phyloP scores from a whole-genome alignment of 2,113 vertebrate species.

The Bos javanicus region DNA sequence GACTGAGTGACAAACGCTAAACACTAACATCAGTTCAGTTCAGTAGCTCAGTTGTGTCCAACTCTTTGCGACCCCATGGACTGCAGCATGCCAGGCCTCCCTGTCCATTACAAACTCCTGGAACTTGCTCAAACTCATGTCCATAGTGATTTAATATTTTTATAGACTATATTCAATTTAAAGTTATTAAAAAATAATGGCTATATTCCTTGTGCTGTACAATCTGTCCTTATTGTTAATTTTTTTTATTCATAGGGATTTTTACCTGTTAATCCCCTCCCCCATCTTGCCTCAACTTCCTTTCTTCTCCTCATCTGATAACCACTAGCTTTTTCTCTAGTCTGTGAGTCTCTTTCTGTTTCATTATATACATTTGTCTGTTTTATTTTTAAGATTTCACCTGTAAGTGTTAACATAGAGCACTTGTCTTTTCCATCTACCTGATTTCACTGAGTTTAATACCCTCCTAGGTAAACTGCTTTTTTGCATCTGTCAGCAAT shows the following conservation, averaged over 20 bases:
- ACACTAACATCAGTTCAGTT: not conserved
- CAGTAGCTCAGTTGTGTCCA: not conserved
- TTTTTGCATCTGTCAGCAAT: not conserved
- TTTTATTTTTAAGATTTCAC: not conserved
- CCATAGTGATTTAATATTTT: not conserved
- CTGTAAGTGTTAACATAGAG: not conserved
- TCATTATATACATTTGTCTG: not conserved
- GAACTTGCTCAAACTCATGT: not conserved
- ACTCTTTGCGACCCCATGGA: not conserved
- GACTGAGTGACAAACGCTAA: not conserved
- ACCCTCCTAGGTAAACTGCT: not conserved
- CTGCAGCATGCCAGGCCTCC: not conserved
- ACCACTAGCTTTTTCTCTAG: not conserved
- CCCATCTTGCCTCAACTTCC: not conserved
- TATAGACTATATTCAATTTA: not conserved
- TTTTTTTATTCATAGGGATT: not conserved
- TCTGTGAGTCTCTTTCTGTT: not conserved
- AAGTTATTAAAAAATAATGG: not conserved
- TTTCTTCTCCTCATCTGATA: not conserved
- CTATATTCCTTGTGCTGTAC: not conserved
- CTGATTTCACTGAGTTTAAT: not conserved
- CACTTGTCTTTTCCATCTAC: not conserved
- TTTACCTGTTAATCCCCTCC: not conserved
- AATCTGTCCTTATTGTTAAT: not conserved
- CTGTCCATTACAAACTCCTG: not conserved